Evolutionary conservation across 1,140 invertebrate species (phyloP).

Genomic region (Heterodera schachtii): DNA sequence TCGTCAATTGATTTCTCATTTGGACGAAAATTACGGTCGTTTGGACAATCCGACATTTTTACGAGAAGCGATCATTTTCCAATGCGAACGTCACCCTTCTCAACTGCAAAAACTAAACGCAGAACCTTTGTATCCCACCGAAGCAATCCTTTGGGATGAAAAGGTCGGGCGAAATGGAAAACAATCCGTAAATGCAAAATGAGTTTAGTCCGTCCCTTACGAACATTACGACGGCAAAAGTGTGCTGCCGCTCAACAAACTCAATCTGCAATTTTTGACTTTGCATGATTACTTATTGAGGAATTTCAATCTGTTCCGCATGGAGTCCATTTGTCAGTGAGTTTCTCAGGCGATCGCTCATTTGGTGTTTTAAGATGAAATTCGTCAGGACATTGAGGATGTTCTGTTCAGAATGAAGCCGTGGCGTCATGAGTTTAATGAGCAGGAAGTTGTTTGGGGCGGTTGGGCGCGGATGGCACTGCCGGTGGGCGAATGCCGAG

Average conservation of each 20-base stretch:
- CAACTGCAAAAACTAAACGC: slow-evolving; percentile 92
- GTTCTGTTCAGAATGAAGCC: slow-evolving; percentile 88
- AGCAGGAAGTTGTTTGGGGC: slow-evolving; percentile 83
- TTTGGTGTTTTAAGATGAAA: slow-evolving; percentile 79
- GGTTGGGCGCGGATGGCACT: slow-evolving; percentile 99
- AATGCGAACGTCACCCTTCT: slow-evolving; percentile 84
- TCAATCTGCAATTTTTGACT: slow-evolving; percentile 97
- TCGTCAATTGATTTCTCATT: neutral
- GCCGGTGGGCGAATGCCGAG: slow-evolving; percentile 85
- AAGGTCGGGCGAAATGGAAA: slow-evolving; percentile 69
- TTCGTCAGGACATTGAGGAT: slow-evolving; percentile 94
- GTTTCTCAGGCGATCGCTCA: slow-evolving; percentile 33
- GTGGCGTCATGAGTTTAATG: slow-evolving; percentile 77
- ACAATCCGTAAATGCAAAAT: neutral
- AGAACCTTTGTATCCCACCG: slow-evolving; percentile 97
- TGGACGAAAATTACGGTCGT: slow-evolving; percentile 28
- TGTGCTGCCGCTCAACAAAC: slow-evolving; percentile 85
- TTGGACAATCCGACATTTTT: slow-evolving; percentile 39
- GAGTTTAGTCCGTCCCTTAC: slow-evolving; percentile 80
- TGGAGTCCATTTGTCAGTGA: slow-evolving; percentile 91
- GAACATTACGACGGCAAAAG: slow-evolving; percentile 93
- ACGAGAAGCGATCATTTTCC: slow-evolving; percentile 70
- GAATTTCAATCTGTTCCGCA: slow-evolving; percentile 94
- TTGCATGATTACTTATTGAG: slow-evolving; percentile 94
- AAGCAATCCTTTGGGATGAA: slow-evolving; percentile 98